These are phyloP conservation scores for Chionoecetes opilio DNA, from an alignment of 1,140 invertebrate genomes.

Conservation along the genomic window DNA sequence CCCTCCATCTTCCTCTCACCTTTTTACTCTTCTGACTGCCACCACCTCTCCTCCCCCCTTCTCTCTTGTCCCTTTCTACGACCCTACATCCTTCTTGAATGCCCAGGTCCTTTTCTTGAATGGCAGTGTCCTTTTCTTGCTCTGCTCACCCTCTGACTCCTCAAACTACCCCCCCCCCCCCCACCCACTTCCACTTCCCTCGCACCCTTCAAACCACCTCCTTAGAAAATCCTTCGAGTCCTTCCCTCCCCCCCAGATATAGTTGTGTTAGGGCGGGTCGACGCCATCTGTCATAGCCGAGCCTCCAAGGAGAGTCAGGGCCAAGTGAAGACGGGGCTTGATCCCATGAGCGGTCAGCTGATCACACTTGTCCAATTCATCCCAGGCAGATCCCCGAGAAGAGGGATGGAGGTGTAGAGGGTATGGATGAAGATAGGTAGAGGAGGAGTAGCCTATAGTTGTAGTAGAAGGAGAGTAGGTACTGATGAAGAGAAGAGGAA, in stretches of 20 bases:
- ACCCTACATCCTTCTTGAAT: neutral
- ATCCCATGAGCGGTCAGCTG: conserved; percentile 44
- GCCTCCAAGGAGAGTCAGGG: conserved; percentile 40
- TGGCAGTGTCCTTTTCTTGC: neutral
- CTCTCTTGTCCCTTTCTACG: neutral
- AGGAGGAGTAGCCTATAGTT: neutral
- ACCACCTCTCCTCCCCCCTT: neutral
- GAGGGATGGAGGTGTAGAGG: neutral
- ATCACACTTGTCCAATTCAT: conserved; percentile 55
- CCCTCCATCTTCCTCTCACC: neutral
- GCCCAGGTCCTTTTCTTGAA: neutral
- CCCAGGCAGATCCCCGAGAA: neutral
- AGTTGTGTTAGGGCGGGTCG: conserved; percentile 61
- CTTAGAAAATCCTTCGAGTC: neutral
- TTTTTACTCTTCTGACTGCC: neutral
- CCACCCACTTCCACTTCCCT: neutral
- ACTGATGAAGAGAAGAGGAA: neutral
- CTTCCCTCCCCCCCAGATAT: conserved; percentile 50
- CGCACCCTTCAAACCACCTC: neutral
- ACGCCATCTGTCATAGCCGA: conserved; percentile 50
- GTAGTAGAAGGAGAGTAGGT: no score
- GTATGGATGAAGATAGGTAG: neutral
- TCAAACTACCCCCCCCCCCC: neutral
- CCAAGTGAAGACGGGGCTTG: neutral
- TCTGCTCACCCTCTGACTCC: neutral